These are phyloP conservation scores for Euleptes europaea DNA, from an alignment of 2,113 vertebrate genomes.

Conservation along the genomic window DNA sequence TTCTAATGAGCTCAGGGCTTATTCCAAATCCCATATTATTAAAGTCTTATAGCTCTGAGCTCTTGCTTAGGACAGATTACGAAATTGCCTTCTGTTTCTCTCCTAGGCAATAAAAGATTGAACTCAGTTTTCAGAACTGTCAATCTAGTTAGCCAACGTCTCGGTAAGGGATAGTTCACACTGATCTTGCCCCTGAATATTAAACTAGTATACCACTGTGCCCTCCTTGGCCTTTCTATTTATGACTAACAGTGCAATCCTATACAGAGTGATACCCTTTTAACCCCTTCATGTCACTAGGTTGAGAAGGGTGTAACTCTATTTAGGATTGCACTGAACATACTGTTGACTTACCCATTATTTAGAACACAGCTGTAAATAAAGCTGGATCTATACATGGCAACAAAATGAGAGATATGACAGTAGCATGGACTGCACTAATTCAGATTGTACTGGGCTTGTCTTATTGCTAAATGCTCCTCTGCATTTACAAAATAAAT, in stretches of 20 bases:
- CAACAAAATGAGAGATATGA: neutral
- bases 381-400: neutral
- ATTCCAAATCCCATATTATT: neutral
- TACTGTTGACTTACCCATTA: neutral
- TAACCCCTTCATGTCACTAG: too few species aligned
- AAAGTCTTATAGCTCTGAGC: neutral
- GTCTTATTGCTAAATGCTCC: neutral
- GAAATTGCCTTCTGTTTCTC: neutral
- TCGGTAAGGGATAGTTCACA: neutral
- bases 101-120: neutral
- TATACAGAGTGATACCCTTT: too few species aligned
- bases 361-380: neutral
- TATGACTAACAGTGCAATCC: neutral
- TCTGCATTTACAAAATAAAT: neutral
- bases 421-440: neutral
- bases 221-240: neutral
- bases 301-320: too few species aligned
- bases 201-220: neutral
- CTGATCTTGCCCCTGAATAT: neutral
- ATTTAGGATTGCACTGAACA: neutral
- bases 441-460: neutral
- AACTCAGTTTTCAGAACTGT: neutral
- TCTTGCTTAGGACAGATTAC: neutral
- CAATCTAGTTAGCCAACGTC: neutral
- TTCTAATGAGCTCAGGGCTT: slow-evolving; percentile 9